A percentile compares a stretch with the other conserved stretches of the same genome.
Conservation (phyloP, 2,113 vertebrate genomes). For the Labeo rohita region DNA sequence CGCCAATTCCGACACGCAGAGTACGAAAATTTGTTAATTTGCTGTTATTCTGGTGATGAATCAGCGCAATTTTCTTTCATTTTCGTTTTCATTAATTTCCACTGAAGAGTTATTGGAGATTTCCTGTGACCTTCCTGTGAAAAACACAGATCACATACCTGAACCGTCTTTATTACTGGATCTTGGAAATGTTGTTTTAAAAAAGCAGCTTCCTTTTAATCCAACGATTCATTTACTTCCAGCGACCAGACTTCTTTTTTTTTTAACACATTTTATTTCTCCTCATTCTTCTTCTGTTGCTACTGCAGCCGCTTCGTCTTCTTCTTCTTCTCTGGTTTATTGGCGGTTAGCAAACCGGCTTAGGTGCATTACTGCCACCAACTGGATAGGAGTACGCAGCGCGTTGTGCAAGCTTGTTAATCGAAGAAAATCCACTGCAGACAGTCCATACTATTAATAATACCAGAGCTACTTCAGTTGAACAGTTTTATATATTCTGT, state of each 20-base stretch:
- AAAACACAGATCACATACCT: neutral
- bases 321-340: neutral
- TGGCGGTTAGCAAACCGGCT: neutral
- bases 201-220: neutral
- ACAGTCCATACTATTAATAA: no score
- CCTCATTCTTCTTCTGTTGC: neutral
- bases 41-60: neutral
- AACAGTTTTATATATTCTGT: no score
- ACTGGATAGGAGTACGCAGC: neutral
- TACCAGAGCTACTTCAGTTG: no score
- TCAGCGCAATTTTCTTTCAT: neutral
- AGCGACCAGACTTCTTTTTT: neutral
- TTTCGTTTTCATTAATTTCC: neutral
- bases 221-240: neutral
- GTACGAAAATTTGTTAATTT: neutral
- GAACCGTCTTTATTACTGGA: neutral
- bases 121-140: slow-evolving; percentile 24
- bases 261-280: neutral
- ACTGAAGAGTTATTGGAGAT: slow-evolving; percentile 3
- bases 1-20: neutral
- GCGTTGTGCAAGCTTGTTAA: neutral
- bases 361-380: neutral
- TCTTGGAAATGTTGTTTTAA: neutral
- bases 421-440: no score
- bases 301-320: neutral